These are phyloP conservation scores for Sialis fuliginosa DNA, from an alignment of 2,888 invertebrate genomes.

Conservation along the genomic window DNA sequence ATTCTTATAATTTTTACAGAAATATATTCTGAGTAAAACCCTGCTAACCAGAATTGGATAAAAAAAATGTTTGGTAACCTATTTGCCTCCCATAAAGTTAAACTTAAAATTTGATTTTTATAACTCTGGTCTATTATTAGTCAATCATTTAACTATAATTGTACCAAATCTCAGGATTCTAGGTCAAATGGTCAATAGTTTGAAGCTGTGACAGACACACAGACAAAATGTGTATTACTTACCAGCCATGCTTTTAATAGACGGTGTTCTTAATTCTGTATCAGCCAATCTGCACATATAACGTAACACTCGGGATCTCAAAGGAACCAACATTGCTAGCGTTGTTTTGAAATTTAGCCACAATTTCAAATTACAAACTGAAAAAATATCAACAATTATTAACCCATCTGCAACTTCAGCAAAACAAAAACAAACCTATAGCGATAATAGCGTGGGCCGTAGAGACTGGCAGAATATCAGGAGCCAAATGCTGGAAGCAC, in stretches of 20 bases:
- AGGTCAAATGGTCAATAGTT: no score
- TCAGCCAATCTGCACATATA: slow-evolving; percentile 91
- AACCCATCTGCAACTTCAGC: not conserved
- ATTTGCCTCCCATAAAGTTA: no score
- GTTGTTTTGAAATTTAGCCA: slow-evolving; percentile 88
- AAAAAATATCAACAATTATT: slow-evolving; percentile 10
- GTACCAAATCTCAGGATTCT: not conserved
- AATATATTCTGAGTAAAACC: no score
- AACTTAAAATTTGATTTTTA: no score
- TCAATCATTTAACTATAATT: not conserved
- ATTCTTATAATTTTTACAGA: no score
- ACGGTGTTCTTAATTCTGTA: slow-evolving; percentile 73
- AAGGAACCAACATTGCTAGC: slow-evolving; percentile 71
- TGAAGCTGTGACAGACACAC: not conserved
- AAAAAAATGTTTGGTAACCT: no score
- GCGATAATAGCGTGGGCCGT: slow-evolving; percentile 86
- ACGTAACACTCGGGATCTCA: slow-evolving; percentile 69
- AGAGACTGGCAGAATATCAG: slow-evolving; percentile 61
- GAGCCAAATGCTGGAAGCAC: slow-evolving; percentile 63
- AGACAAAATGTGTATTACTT: slow-evolving; percentile 11
- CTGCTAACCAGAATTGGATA: no score
- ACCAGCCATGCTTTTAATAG: slow-evolving; percentile 86
- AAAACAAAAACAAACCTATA: slow-evolving; percentile 28
- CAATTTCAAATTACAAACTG: slow-evolving; percentile 75
- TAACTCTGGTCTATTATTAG: not conserved